Percentiles rank a stretch among this genome's conserved stretches.
phyloP scores from a whole-genome alignment of 92 coral and sea anemone genomes.

The Epizoanthus stellaris region DNA sequence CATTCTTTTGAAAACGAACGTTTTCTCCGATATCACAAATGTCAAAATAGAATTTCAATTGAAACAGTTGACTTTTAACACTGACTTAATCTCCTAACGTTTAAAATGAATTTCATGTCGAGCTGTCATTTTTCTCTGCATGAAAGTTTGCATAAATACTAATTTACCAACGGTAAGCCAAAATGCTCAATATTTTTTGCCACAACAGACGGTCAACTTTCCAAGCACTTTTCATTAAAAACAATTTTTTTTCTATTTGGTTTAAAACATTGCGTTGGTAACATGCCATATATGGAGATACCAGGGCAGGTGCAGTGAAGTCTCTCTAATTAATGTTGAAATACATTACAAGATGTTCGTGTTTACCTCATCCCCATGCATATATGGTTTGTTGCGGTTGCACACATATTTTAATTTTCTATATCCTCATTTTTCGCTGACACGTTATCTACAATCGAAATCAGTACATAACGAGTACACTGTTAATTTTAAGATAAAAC shows the following conservation, averaged over 20 bases:
- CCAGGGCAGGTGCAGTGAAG: slow-evolving; percentile 24
- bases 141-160: slow-evolving; percentile 18
- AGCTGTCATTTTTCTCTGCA: slow-evolving; percentile 26
- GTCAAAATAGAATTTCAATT: slow-evolving; percentile 18
- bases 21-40: slow-evolving; percentile 5
- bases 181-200: not conserved
- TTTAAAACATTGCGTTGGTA: not conserved
- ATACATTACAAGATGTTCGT: slow-evolving; percentile 29
- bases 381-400: slow-evolving; percentile 26
- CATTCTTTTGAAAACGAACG: slow-evolving; percentile 18
- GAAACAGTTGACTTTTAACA: slow-evolving; percentile 5
- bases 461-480: slow-evolving; percentile 23
- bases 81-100: slow-evolving; percentile 17
- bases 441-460: slow-evolving; percentile 46
- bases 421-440: slow-evolving; percentile 23
- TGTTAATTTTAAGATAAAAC: slow-evolving; percentile 37
- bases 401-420: slow-evolving; percentile 37
- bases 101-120: slow-evolving; percentile 20
- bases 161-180: not conserved
- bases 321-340: slow-evolving; percentile 47
- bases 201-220: not conserved
- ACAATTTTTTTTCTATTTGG: not conserved
- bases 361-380: slow-evolving; percentile 12
- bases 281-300: slow-evolving; percentile 26
- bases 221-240: slow-evolving; percentile 13